Evolutionary conservation across 2,113 vertebrate species (phyloP), one percentile per base, ranked within the genome.

Genomic region (Fukomys damarensis): DNA sequence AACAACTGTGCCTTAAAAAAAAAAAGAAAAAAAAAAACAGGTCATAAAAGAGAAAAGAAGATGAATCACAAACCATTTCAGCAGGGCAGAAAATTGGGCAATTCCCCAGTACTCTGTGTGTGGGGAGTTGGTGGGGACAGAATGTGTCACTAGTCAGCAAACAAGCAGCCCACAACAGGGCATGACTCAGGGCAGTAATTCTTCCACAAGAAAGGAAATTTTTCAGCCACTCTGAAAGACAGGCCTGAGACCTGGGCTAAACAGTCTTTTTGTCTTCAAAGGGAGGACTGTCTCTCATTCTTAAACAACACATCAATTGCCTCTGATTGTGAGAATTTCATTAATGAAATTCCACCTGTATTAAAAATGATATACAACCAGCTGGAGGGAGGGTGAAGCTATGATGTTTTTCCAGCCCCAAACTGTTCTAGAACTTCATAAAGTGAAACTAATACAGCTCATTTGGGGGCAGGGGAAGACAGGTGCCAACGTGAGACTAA

Each of bases 31-130:
- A 68, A n/a, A n/a, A n/a, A 66, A 82, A 95, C 97, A 96, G 65
- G 96, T 92, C 84, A 70, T 52, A 49, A 49, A 93, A 82, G 59
- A 96, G 41, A 92, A 95, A 89, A 92, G 10, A 93, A 49, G 20
- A 92, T 95, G 82, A 95, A 43, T 97, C 91, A 97, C n/a, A 93
- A 92, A 49, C 82, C 58, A 86, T 30, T 52, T 95, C 38, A 35
- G 77, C 46, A 79, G 77, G 92, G 72, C 85, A 96, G 88, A 83
- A 93, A 96, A 90, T 26, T 72, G 54, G 88, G 96, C 65, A 91
- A 63, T 95, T 97, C 95, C 96, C 65, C 93, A 98, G 94, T 96
- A 96, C 93, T 91, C 88, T 65, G 28, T 83, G 59, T 77, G 91
- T 83, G 79, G 59, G n/a, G 79, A 79, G 2, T 13, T 79, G 24